Conservation (phyloP, 2,113 vertebrate species). For the Ammodytes marinus region DNA sequence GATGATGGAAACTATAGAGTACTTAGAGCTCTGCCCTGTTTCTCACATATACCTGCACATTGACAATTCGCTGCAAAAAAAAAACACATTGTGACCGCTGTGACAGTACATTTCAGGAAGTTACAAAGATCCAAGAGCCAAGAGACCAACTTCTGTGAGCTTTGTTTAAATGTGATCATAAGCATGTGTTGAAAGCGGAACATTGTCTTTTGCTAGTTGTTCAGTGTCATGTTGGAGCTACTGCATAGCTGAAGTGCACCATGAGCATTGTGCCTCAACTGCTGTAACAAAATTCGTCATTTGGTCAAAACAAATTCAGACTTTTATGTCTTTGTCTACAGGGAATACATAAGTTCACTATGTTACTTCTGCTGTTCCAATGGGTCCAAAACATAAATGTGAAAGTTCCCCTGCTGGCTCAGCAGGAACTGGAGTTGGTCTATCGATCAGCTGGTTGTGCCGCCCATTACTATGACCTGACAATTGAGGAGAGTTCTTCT, state of each 20-base stretch:
- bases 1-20: slow-evolving; percentile 14
- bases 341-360: slow-evolving; percentile 46
- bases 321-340: slow-evolving; percentile 45
- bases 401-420: slow-evolving; percentile 68
- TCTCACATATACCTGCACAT: slow-evolving; percentile 26
- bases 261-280: slow-evolving; percentile 16
- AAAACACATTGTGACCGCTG: slow-evolving; percentile 9
- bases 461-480: slow-evolving; percentile 61
- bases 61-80: not conserved
- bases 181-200: not conserved
- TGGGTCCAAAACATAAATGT: slow-evolving; percentile 78
- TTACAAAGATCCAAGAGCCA: slow-evolving; percentile 9
- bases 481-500: slow-evolving; percentile 60
- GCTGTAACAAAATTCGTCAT: slow-evolving; percentile 1
- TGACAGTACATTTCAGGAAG: slow-evolving; percentile 11
- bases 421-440: slow-evolving; percentile 53
- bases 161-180: not conserved
- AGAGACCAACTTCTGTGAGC: not conserved
- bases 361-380: slow-evolving; percentile 51
- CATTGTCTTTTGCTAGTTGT: not conserved
- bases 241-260: not conserved
- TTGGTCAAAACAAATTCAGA: slow-evolving; percentile 9
- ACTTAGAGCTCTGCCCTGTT: no score
- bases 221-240: not conserved
- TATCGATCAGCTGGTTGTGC: slow-evolving; percentile 67